phyloP scores from a whole-genome alignment of 2,797 vertebrate genomes.

The Peromyscus melanophrys region DNA sequence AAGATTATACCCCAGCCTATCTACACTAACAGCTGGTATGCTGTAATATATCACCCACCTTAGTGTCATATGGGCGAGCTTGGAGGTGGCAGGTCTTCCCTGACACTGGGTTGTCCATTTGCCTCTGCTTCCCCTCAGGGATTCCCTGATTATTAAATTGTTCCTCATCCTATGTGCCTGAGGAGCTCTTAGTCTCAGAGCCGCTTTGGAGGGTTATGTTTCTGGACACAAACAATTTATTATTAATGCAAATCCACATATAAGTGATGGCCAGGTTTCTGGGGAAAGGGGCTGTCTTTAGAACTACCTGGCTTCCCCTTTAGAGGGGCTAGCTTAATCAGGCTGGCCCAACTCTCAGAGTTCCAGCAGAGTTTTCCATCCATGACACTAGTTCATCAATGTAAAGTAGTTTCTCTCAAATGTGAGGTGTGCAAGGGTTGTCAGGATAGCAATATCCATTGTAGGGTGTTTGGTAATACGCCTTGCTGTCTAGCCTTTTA shows the following conservation, averaged over 20 bases:
- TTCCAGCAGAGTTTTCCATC: not conserved
- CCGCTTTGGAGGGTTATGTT: not conserved
- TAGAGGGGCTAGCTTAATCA: not conserved
- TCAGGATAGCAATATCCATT: not conserved
- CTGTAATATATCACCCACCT: not conserved
- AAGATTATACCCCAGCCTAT: not conserved
- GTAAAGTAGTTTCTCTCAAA: not conserved
- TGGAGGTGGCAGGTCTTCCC: not conserved
- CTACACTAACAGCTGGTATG: not conserved
- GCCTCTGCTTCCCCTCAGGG: not conserved
- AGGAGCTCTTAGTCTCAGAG: not conserved
- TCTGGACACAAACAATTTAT: not conserved
- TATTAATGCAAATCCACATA: too few relatives aligned
- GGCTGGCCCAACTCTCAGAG: not conserved
- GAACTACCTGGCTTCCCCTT: not conserved
- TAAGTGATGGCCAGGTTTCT: not conserved
- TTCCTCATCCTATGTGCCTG: not conserved
- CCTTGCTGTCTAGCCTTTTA: not conserved
- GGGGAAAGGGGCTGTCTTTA: not conserved
- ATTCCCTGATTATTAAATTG: not conserved
- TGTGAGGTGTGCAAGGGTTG: not conserved
- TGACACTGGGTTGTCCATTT: not conserved
- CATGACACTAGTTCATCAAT: not conserved
- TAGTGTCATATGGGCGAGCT: not conserved
- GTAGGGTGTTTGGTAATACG: not conserved